Base-by-base conservation (phyloP, 2,113 vertebrate genomes). In the Mastomys coucha region DNA sequence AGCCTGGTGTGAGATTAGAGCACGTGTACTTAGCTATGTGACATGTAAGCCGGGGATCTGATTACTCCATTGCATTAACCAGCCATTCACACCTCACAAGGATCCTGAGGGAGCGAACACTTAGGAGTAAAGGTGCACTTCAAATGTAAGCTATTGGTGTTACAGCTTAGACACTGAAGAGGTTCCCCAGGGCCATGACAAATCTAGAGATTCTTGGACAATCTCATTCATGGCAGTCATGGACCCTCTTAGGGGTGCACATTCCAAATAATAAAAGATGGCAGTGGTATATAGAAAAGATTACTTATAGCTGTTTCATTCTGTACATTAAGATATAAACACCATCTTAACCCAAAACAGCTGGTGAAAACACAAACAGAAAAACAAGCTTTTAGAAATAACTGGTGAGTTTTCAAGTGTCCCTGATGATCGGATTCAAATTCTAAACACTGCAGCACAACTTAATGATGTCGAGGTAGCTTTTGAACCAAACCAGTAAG, bases 261-360 rank as follows among this genome's bases (percentile, higher is more conserved):
- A 65, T 36, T 82, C 31, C 89, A 95, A 96, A 90, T 73, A 92
- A 95, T 36, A 56, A 94, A 97, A 93, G 80, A 80, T 91, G 88
- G 28, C 82, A 96, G 51, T 91, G 96, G 42, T 93, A 70, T 82
- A 89, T 67, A 95, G 72, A 91, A 96, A 96, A 96, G 39, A 78
- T 92, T 76, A 90, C 96, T 96, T 97, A 97, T 91, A 95, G 56
- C 33, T 87, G 31, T 89, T 97, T 96, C 91, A 81, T 67, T 93
- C 94, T 97, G 93, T 85, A 96, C 91, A 97, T 88, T 89, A 95
- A 65, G 95, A 96, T 92, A 56, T 91, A 97, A 97, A 97, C 60
- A 96, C 87, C 63, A 77, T 51, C 42, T 97, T 94, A 96, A 96
- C 73, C 53, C 95, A 96, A 95, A 97, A 93, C 4, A 94, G 88